phyloP scores from a whole-genome alignment of 2,888 invertebrate genomes.

The Tenthredo mesomela region DNA sequence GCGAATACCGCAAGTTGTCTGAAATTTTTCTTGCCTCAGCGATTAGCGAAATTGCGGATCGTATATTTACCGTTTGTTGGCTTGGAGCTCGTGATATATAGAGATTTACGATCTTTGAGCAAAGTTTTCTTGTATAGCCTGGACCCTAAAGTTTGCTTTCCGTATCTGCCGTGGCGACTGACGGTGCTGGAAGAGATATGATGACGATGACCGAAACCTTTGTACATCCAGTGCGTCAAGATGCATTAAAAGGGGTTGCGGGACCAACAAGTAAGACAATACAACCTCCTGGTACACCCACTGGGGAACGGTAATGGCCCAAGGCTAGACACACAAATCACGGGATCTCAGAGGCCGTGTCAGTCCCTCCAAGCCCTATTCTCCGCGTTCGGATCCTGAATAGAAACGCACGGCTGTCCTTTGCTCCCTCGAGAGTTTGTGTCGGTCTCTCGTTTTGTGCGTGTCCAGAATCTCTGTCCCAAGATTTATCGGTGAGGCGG shows the following conservation, averaged over 20 bases:
- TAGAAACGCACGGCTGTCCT: conserved; percentile 46
- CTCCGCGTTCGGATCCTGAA: conserved; percentile 39
- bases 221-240: background rate
- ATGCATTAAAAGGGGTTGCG: conserved; percentile 15
- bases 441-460: conserved; percentile 45
- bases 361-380: conserved; percentile 44
- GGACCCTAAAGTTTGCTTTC: conserved; percentile 9
- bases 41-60: conserved; percentile 32
- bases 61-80: conserved; percentile 23
- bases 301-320: conserved; percentile 34
- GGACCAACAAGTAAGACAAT: conserved; percentile 37
- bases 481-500: conserved; percentile 26
- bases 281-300: conserved; percentile 26
- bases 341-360: conserved; percentile 51
- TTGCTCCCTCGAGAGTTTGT: conserved; percentile 36
- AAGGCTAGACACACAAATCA: conserved; percentile 54
- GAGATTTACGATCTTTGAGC: conserved; percentile 37
- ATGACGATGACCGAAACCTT: conserved; percentile 6
- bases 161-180: conserved; percentile 9
- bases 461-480: conserved; percentile 39
- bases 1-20: conserved; percentile 15
- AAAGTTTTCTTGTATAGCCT: conserved; percentile 23
- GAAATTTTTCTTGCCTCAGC: conserved; percentile 31
- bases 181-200: background rate
- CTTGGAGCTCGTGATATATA: conserved; percentile 24